Percentiles rank a stretch among this genome's conserved stretches.
Evolutionary conservation across 1,140 invertebrate species (phyloP).

Genomic region (Zaprionus ghesquierei): DNA sequence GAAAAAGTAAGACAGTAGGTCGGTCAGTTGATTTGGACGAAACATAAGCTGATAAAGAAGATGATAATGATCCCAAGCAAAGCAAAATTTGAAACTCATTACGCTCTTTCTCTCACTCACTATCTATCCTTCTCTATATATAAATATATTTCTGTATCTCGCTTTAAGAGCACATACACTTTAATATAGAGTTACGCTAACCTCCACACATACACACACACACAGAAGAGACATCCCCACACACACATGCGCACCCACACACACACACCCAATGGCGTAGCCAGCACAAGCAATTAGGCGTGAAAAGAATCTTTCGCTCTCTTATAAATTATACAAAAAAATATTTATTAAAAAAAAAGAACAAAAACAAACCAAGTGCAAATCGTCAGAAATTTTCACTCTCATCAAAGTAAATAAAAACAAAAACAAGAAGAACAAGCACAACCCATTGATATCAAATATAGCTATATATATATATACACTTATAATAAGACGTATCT

Average conservation of each 20-base stretch:
- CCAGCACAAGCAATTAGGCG: constrained; percentile 72
- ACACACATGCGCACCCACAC: constrained; percentile 1
- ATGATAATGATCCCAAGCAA: constrained; percentile 28
- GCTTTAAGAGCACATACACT: constrained; percentile 56
- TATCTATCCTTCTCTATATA: constrained; percentile 28
- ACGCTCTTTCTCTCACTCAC: background rate
- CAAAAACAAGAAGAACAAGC: constrained; percentile 26
- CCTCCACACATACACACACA: constrained; percentile 4
- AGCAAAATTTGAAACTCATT: constrained; percentile 29
- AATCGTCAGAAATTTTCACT: constrained; percentile 38
- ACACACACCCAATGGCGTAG: constrained; percentile 55
- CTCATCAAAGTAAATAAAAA: constrained; percentile 25
- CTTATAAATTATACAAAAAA: constrained; percentile 20
- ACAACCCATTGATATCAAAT: constrained; percentile 49
- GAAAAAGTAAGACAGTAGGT: background rate
- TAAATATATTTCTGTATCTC: constrained; percentile 35
- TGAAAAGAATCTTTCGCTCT: constrained; percentile 37
- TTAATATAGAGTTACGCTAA: constrained; percentile 58
- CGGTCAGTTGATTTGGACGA: background rate
- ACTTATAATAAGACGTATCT: constrained; percentile 45
- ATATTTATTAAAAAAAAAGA: constrained; percentile 2
- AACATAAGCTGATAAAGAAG: constrained; percentile 27
- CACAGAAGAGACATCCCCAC: background rate
- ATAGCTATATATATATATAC: constrained; percentile 31
- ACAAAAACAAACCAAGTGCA: constrained; percentile 25